These are phyloP conservation scores for Trissolcus basalis DNA, from an alignment of 1,140 invertebrate genomes.

Conservation along the genomic window DNA sequence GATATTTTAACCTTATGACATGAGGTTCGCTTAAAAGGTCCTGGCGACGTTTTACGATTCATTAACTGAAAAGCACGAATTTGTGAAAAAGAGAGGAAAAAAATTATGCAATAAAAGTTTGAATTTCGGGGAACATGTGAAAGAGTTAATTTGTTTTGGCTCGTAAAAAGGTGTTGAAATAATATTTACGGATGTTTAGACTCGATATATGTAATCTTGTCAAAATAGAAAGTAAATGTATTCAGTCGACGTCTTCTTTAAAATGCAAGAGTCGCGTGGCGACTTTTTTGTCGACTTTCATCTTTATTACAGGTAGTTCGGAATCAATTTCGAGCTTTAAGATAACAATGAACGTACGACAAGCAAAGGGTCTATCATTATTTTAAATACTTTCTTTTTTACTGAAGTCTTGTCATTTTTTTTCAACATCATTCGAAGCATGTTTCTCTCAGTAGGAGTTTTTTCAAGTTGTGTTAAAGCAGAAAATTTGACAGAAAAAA, in stretches of 20 bases:
- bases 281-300: constrained; percentile 19
- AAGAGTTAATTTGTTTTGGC: constrained; percentile 14
- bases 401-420: background rate
- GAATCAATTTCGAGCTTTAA: constrained; percentile 14
- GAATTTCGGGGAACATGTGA: background rate
- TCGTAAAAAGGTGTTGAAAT: constrained; percentile 10
- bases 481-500: too few relatives aligned
- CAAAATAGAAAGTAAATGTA: constrained; percentile 1
- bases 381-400: constrained; percentile 39
- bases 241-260: constrained; percentile 2
- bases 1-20: constrained; percentile 14
- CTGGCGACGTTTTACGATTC: background rate
- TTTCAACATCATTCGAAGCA: too few relatives aligned
- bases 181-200: constrained; percentile 7
- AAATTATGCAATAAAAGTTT: too few relatives aligned
- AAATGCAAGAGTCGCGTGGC: constrained; percentile 22
- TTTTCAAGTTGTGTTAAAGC: background rate
- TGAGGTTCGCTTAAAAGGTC: background rate
- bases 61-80: constrained; percentile 6
- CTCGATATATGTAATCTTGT: background rate
- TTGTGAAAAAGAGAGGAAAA: background rate
- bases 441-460: too few relatives aligned
- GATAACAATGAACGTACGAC: constrained; percentile 3
- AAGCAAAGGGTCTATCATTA: constrained; percentile 36
- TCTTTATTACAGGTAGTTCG: constrained; percentile 29